Evolutionary conservation across 2,113 vertebrate species (phyloP).

Genomic region (Cichladusa arquata): DNA sequence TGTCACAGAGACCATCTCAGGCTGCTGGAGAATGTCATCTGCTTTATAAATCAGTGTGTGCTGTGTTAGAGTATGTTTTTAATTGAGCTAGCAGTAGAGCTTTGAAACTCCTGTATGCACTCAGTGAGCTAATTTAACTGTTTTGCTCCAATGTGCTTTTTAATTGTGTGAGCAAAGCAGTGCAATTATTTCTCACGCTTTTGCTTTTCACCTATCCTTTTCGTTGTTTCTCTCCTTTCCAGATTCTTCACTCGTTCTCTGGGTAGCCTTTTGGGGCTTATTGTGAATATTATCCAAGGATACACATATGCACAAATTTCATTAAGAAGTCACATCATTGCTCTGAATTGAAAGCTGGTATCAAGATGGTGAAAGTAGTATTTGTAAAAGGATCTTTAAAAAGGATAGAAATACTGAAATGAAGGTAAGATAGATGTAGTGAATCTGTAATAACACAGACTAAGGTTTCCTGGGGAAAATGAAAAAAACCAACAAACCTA

Average conservation of each 20-base stretch:
- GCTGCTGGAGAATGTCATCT: conserved; percentile 67
- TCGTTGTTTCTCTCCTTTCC: not conserved
- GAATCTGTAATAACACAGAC: not conserved
- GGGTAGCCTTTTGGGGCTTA: not conserved
- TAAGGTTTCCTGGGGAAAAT: not conserved
- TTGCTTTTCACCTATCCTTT: not conserved
- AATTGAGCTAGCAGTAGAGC: conserved; percentile 52
- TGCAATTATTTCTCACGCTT: conserved; percentile 16
- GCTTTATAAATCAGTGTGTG: conserved; percentile 55
- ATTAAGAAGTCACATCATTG: not conserved
- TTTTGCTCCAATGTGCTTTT: conserved; percentile 15
- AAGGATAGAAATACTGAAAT: not conserved
- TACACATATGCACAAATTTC: not conserved
- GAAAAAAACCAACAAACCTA: not conserved
- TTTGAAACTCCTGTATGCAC: conserved; percentile 43
- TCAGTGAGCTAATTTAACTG: conserved; percentile 55
- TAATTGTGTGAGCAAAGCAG: not conserved
- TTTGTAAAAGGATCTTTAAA: not conserved
- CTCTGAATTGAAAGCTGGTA: not conserved
- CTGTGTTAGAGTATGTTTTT: conserved; percentile 45
- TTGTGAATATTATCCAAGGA: conserved; percentile 14
- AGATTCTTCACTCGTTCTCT: conserved; percentile 1
- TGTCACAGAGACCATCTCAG: conserved; percentile 72
- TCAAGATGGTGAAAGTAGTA: not conserved
- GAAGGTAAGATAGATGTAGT: not conserved